A percentile compares a stretch with the other conserved stretches of the same genome.
Conservation (phyloP, 53 echinoderm and acorn worm genomes). For the Crossaster papposus region DNA sequence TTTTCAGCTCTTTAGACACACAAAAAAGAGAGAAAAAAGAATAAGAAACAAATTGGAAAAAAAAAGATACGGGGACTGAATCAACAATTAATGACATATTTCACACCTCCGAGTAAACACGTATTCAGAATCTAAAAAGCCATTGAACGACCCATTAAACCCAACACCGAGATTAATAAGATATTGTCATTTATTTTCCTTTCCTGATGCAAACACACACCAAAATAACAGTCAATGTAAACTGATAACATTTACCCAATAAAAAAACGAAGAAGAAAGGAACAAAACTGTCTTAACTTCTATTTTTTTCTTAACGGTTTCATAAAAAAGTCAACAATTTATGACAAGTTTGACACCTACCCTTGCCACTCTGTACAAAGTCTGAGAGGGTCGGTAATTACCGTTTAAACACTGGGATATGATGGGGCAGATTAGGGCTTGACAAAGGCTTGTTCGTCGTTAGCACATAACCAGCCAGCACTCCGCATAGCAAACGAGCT, state of each 20-base stretch:
- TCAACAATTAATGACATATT: slow-evolving; percentile 56
- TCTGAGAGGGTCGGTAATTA: slow-evolving; percentile 38
- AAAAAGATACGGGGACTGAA: not conserved
- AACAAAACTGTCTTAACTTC: not conserved
- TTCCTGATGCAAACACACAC: slow-evolving; percentile 5
- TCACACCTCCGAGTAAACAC: slow-evolving; percentile 55
- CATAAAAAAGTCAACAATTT: slow-evolving; percentile 56
- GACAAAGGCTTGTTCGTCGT: slow-evolving; percentile 37
- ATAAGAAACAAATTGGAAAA: slow-evolving; percentile 11
- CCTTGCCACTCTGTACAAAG: slow-evolving; percentile 32
- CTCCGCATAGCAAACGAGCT: not conserved
- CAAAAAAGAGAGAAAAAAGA: not conserved
- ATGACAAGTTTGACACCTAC: slow-evolving; percentile 43
- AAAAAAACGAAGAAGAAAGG: not conserved
- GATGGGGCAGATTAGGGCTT: slow-evolving; percentile 38
- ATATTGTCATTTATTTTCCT: slow-evolving; percentile 13
- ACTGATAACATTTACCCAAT: slow-evolving; percentile 35
- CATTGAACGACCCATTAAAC: slow-evolving; percentile 46
- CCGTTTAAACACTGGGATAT: slow-evolving; percentile 27
- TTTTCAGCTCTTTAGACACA: not conserved
- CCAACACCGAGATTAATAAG: slow-evolving; percentile 17
- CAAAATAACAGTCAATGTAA: slow-evolving; percentile 23
- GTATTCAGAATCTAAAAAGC: not conserved
- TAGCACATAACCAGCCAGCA: not conserved
- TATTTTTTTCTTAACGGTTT: not conserved